These are phyloP conservation scores for Ibidorhyncha struthersii DNA, from an alignment of 2,113 vertebrate genomes.

Conservation along the genomic window DNA sequence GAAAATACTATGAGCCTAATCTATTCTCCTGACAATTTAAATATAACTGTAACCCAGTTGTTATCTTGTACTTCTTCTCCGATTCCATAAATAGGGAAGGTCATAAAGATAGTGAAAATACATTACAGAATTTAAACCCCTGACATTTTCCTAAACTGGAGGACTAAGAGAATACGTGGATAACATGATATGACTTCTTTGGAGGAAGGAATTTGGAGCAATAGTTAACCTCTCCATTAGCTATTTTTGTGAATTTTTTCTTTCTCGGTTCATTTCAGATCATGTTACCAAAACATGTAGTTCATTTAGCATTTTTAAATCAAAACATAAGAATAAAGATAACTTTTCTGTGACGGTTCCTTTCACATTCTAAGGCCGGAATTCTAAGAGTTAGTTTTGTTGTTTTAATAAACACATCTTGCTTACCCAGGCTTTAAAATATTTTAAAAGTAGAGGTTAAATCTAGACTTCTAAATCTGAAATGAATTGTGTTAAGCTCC, in stretches of 20 bases:
- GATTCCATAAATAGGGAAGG: neutral
- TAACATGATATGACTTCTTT: neutral
- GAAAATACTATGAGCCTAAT: neutral
- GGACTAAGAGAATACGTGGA: rapidly evolving
- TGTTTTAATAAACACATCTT: neutral
- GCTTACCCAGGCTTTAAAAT: neutral
- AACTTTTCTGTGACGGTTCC: neutral
- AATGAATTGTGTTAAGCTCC: neutral
- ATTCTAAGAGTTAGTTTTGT: neutral
- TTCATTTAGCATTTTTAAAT: neutral
- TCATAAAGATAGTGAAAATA: neutral
- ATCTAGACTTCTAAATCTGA: neutral
- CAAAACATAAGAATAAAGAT: neutral
- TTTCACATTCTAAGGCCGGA: neutral
- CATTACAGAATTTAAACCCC: neutral
- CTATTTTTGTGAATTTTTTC: neutral
- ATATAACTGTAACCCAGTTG: neutral
- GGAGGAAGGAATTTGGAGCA: neutral
- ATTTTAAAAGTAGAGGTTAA: neutral
- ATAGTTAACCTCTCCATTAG: neutral
- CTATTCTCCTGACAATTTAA: neutral
- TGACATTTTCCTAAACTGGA: neutral
- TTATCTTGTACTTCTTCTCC: neutral
- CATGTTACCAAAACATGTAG: neutral
- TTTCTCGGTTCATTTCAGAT: neutral